Base-by-base conservation (phyloP, 2,797 vertebrate genomes). In the Ispidina picta region DNA sequence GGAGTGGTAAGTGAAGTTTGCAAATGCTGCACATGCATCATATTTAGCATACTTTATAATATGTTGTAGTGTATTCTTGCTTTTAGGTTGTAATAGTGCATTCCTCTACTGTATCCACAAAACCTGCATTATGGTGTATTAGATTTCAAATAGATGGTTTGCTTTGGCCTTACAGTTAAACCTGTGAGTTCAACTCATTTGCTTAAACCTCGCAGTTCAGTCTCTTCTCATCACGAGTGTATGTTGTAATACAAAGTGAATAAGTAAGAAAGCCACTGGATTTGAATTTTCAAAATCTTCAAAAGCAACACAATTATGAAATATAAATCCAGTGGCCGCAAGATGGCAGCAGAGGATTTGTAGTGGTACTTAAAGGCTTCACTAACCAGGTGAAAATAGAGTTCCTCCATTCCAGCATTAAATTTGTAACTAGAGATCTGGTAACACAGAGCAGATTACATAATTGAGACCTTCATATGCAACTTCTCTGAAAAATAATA, bases 271-370 rank as follows among this genome's bases (percentile, higher is more conserved):
- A 65, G 13, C 23, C 23, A 9, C 21, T 8, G 54, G 25, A 22
- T 62, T 55, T 59, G 18, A 12, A 5, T 68, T 83, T 86, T 74
- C n/a, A 68, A 73, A 71, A 0, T 0, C 22, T 82, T 62, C 37
- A 12, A 33, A 51, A 49, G 26, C 31, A 56, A 33, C 0, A 0
- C 5, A 20, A 25, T 26, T 10, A 11, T 29, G 55, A 46, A 55
- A 3, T 5, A n/a, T 19, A 71, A 79, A 51, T 26, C 11, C 2
- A 66, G 44, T 1, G 17, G 8, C 90, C 95, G 6, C 46, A 59
- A 78, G 95, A 82, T 91, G 92, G 92, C 95, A 95, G 91, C 91
- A 96, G 73, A 93, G 89, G 60, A 88, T 66, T 29, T 60, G 20
- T 23, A 82, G n/a, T 1, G 1, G 8, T 49, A 14, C 22, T 39